These are phyloP conservation scores for Atta cephalotes DNA, from an alignment of 1,140 invertebrate species.

Conservation along the genomic window DNA sequence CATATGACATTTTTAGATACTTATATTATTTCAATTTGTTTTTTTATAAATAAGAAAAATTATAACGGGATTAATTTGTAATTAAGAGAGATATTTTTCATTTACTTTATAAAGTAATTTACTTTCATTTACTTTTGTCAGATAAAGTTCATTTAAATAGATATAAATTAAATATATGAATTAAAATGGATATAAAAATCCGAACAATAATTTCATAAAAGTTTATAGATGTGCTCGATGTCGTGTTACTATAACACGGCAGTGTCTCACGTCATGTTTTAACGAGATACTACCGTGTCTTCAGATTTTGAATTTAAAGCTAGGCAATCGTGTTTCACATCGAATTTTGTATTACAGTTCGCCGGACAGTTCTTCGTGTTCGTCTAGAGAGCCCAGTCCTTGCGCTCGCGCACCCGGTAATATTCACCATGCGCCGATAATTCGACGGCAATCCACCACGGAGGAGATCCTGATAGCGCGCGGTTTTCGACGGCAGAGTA, in stretches of 20 bases:
- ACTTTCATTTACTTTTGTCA: background rate
- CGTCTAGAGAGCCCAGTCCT: conserved; percentile 90
- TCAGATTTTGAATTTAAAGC: background rate
- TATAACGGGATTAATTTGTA: conserved; percentile 12
- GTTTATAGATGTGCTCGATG: background rate
- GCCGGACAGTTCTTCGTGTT: conserved; percentile 86
- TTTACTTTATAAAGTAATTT: background rate
- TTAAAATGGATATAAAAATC: background rate
- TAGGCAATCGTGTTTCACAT: background rate
- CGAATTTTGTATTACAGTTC: conserved; percentile 78
- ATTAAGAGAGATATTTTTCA: background rate
- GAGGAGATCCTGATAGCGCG: conserved; percentile 96
- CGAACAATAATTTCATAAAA: background rate
- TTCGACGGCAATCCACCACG: conserved; percentile 95
- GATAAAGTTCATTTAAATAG: background rate
- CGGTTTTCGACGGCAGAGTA: conserved; percentile 95
- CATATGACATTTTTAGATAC: background rate
- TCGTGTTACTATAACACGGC: too few relatives aligned
- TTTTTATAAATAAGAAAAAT: background rate
- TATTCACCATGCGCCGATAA: conserved; percentile 89
- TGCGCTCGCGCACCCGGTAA: conserved; percentile 87
- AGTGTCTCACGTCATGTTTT: too few relatives aligned
- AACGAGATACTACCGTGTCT: too few relatives aligned
- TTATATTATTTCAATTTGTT: background rate
- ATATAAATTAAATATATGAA: too few relatives aligned